phyloP scores from a whole-genome alignment of 2,797 vertebrate species.

The Oryzias dopingdopingensis region DNA sequence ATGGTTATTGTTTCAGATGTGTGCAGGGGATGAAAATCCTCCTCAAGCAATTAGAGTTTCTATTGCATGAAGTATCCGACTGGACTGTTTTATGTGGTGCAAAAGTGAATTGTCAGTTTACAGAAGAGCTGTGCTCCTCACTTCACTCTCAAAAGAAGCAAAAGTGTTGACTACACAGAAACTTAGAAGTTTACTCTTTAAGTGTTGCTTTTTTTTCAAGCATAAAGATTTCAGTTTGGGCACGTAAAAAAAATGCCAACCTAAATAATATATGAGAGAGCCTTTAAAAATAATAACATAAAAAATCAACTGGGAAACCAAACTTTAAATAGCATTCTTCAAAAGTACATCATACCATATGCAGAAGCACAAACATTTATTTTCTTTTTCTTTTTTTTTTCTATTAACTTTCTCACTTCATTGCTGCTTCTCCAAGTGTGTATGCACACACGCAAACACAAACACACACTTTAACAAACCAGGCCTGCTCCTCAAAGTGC shows the following conservation, averaged over 20 bases:
- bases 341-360: constrained; percentile 35
- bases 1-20: constrained; percentile 45
- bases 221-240: constrained; percentile 46
- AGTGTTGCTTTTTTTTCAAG: constrained; percentile 31
- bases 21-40: constrained; percentile 11
- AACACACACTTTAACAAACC: constrained; percentile 40
- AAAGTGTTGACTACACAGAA: constrained; percentile 38
- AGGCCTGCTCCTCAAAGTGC: constrained; percentile 58
- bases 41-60: constrained; percentile 9
- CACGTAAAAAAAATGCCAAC: constrained; percentile 42
- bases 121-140: constrained; percentile 3
- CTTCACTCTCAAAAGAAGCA: constrained; percentile 29
- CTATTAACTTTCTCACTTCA: constrained; percentile 15
- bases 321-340: constrained; percentile 39
- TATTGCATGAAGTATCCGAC: constrained; percentile 31
- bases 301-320: constrained; percentile 5
- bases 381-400: background rate
- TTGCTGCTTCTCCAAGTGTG: constrained; percentile 3
- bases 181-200: constrained; percentile 50
- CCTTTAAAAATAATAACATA: constrained; percentile 31
- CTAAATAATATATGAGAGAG: constrained; percentile 56
- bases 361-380: constrained; percentile 27
- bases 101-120: constrained; percentile 46
- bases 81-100: constrained; percentile 39
- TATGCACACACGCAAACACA: constrained; percentile 8